Percentiles rank a stretch among this genome's conserved stretches.
These are phyloP conservation scores for Sipha maydis DNA, from an alignment of 2,888 invertebrate genomes.

Conservation along the genomic window DNA sequence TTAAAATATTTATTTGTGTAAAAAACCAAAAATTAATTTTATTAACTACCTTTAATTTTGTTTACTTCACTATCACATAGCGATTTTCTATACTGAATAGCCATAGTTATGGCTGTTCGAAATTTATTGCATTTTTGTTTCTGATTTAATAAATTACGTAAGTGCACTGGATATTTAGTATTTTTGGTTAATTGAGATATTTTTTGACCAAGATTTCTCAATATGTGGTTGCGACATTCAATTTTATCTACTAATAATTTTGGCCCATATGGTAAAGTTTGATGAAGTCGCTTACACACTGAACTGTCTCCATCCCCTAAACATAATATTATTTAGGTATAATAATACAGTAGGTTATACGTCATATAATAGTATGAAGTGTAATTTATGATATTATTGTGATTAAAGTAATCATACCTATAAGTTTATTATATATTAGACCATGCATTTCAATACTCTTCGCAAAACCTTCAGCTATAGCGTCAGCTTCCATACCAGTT, in stretches of 20 bases:
- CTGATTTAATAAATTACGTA: slow-evolving; percentile 22
- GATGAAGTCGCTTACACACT: slow-evolving; percentile 19
- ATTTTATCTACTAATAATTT: slow-evolving; percentile 22
- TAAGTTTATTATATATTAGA: no score
- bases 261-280: slow-evolving; percentile 25
- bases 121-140: slow-evolving; percentile 14
- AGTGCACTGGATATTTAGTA: slow-evolving; percentile 17
- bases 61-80: slow-evolving; percentile 2
- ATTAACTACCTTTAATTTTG: slow-evolving; percentile 19
- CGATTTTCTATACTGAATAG: slow-evolving; percentile 10
- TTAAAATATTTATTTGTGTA: not conserved
- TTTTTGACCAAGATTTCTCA: slow-evolving; percentile 18
- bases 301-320: slow-evolving; percentile 17
- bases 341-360: slow-evolving; percentile 5
- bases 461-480: no score
- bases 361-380: slow-evolving; percentile 1
- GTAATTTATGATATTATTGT: no score
- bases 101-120: slow-evolving; percentile 19
- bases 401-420: no score
- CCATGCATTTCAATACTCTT: no score
- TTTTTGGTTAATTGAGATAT: slow-evolving; percentile 11
- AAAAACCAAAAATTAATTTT: no score
- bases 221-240: slow-evolving; percentile 21
- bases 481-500: slow-evolving; percentile 21
- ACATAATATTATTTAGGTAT: not conserved